Evolutionary conservation across 1,140 invertebrate genomes (phyloP).

Genomic region (Oppia nitens): DNA sequence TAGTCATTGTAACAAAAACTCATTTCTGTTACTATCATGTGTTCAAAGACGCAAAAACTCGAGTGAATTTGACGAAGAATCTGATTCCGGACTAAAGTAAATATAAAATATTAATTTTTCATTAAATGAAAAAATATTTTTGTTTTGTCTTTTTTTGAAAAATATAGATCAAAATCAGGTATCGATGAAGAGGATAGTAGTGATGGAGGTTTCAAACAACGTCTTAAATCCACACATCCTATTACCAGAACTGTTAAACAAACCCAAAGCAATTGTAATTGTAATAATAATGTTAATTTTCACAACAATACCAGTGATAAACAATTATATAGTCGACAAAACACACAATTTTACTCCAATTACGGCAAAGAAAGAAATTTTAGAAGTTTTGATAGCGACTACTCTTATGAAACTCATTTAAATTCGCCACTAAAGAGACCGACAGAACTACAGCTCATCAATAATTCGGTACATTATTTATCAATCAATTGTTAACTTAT

Average conservation of each 20-base stretch:
- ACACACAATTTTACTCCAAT: too few relatives aligned
- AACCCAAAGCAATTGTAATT: not conserved
- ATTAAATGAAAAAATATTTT: not conserved
- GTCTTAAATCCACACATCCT: not conserved
- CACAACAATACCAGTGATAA: not conserved
- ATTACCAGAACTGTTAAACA: not conserved
- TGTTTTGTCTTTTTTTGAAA: not conserved
- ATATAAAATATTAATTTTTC: not conserved
- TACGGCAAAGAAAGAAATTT: not conserved
- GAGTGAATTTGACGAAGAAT: slow-evolving; percentile 19
- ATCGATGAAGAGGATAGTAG: slow-evolving; percentile 10
- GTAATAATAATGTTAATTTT: not conserved
- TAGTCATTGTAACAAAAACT: slow-evolving; percentile 36
- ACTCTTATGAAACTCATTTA: too few relatives aligned
- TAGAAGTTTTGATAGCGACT: not conserved
- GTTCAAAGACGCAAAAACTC: slow-evolving; percentile 40
- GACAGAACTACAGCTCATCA: slow-evolving; percentile 16
- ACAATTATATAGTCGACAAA: too few relatives aligned
- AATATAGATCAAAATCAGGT: not conserved
- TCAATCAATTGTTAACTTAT: not conserved
- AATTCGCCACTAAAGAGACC: slow-evolving; percentile 7
- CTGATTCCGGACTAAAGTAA: not conserved
- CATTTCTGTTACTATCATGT: slow-evolving; percentile 54
- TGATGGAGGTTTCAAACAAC: slow-evolving; percentile 1
- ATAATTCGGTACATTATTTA: not conserved